These are phyloP conservation scores for Hyposoter didymator DNA, from an alignment of 2,888 invertebrate species.

Conservation along the genomic window DNA sequence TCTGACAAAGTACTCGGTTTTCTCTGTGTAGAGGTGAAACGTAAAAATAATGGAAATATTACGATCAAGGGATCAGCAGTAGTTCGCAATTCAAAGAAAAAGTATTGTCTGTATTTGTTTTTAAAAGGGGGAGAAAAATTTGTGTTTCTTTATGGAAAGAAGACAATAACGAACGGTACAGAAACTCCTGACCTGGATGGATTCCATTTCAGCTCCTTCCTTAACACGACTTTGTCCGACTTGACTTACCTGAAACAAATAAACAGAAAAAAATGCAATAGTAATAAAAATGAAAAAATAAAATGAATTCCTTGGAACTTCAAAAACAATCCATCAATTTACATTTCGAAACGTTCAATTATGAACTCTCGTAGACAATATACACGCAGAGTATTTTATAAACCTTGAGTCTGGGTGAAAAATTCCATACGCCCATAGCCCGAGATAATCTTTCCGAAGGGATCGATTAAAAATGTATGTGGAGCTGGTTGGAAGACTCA, in stretches of 20 bases:
- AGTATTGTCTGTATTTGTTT: neutral
- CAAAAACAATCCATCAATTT: slow-evolving; percentile 33
- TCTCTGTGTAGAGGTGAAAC: neutral
- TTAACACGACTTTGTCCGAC: slow-evolving; percentile 3
- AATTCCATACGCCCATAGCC: slow-evolving; percentile 43
- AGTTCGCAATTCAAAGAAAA: neutral
- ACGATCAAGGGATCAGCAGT: neutral
- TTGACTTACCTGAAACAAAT: slow-evolving; percentile 77
- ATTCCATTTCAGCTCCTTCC: slow-evolving; percentile 13
- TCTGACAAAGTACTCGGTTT: slow-evolving; percentile 33
- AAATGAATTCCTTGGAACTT: slow-evolving; percentile 1
- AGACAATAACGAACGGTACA: neutral
- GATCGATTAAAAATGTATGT: slow-evolving; percentile 62
- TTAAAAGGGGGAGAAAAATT: neutral
- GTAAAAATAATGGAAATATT: neutral
- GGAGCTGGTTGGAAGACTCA: slow-evolving; percentile 38
- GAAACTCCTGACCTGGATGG: neutral
- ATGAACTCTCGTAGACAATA: slow-evolving; percentile 2
- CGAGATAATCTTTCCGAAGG: slow-evolving; percentile 54
- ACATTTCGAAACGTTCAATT: slow-evolving; percentile 44
- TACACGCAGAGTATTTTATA: slow-evolving; percentile 2
- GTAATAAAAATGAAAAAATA: slow-evolving; percentile 54
- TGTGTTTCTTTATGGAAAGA: neutral
- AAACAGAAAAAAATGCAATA: slow-evolving; percentile 24
- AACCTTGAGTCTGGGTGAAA: slow-evolving; percentile 11